These are phyloP conservation scores for Whitmania pigra DNA, from an alignment of 1,140 invertebrate genomes.

Conservation along the genomic window DNA sequence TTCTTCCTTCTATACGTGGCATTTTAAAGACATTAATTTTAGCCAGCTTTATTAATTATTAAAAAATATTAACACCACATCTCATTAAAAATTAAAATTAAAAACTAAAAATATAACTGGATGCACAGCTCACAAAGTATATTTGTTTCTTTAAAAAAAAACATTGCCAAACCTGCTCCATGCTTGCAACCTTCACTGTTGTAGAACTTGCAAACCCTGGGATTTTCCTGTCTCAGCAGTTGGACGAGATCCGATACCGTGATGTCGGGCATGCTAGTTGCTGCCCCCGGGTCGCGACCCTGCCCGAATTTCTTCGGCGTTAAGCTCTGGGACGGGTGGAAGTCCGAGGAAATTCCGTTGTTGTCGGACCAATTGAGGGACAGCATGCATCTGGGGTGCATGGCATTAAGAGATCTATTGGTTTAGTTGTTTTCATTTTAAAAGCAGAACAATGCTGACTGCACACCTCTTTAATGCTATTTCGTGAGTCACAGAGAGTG, in stretches of 20 bases:
- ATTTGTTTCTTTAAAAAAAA: background rate
- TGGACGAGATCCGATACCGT: background rate
- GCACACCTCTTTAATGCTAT: no score
- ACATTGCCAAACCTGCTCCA: background rate
- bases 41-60: background rate
- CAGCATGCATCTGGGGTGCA: no score
- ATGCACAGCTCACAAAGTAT: background rate
- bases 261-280: background rate
- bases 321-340: background rate
- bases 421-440: no score
- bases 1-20: background rate
- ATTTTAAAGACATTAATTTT: background rate
- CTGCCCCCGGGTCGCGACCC: no score
- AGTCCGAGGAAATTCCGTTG: background rate
- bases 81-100: background rate
- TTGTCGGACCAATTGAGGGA: background rate
- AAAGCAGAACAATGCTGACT: no score
- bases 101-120: background rate
- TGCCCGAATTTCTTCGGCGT: no score
- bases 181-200: conserved; percentile 11
- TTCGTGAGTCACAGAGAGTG: no score
- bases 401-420: no score
- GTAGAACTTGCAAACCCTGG: conserved; percentile 7
- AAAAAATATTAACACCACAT: no score
- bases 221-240: conserved; percentile 5